Base-by-base conservation (phyloP, 2,888 invertebrate genomes). In the Dolichomitus sp. region DNA sequence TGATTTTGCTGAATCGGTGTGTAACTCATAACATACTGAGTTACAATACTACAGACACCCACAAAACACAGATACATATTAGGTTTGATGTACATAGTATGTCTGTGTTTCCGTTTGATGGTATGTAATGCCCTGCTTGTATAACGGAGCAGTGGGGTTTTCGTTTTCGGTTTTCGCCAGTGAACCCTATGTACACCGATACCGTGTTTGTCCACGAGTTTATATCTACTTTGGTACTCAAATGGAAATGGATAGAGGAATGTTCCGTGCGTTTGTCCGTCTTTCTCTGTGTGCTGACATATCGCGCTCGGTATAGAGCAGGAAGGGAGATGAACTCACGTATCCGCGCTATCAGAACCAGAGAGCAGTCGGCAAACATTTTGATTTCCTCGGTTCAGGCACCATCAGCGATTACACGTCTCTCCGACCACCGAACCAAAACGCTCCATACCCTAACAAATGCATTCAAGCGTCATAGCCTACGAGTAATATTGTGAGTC, bases 351-450 rank as follows among this genome's bases (percentile, higher is more conserved):
- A 42, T 61, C 54, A 63, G 66, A 75, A 57, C 63, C 63, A 65
- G 40, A 11, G 45, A 83, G 73, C 84, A 84, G 83, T 89, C 83
- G 86, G 86, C 88, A 87, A 90, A 89, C 88, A 90, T 90, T 89
- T 90, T 88, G 86, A 89, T 90, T 88, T 85, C 84, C 80, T 72
- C 76, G 76, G 79, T 85, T 80, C 68, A 73, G 79, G 74, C 82
- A 57, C 78, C 80, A 86, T 80, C 83, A 45, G 63, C 83, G 83
- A 87, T 86, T 87, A 84, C 80, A 83, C 86, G 85, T 81, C 83
- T 81, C 86, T 79, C 78, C 81, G 79, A 82, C 45, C 72, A 23
- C 54, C 80, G 54, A 70, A 59, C 80, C 66, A 50, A 81, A 69
- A 65, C 57, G 48, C 27, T 59, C 73, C 70, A 74, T 61, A 73